Evolutionary conservation across 2,113 vertebrate genomes (phyloP).

Genomic region (Vulpes ferrilata): DNA sequence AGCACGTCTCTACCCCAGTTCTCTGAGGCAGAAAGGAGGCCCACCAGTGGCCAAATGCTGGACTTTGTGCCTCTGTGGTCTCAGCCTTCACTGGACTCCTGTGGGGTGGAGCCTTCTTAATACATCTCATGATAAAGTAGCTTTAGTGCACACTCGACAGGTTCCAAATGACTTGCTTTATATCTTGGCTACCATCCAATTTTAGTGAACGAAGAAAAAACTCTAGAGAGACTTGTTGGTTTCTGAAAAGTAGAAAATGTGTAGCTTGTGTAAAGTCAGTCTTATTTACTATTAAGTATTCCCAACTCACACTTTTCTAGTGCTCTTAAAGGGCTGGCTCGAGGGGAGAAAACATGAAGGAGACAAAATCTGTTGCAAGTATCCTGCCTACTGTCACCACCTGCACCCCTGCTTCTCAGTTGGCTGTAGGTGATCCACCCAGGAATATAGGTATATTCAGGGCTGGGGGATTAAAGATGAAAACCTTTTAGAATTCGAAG

Average conservation of each 20-base stretch:
- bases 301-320: not conserved
- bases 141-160: constrained; percentile 56
- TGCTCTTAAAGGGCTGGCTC: not conserved
- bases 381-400: not conserved
- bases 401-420: not conserved
- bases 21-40: constrained; percentile 63
- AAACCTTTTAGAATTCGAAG: constrained; percentile 27
- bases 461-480: not conserved
- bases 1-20: constrained; percentile 57
- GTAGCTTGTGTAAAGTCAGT: constrained; percentile 17
- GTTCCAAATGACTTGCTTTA: constrained; percentile 84
- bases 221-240: constrained; percentile 60
- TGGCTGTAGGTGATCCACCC: not conserved
- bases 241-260: constrained; percentile 66
- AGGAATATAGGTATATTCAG: not conserved
- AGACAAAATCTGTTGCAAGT: not conserved
- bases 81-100: constrained; percentile 56
- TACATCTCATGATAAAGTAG: constrained; percentile 58
- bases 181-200: constrained; percentile 63
- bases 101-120: constrained; percentile 64
- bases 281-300: not conserved
- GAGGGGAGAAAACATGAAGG: not conserved
- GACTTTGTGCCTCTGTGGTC: constrained; percentile 13
- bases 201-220: constrained; percentile 56
- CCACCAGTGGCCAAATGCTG: not conserved